phyloP scores from a whole-genome alignment of 2,797 vertebrate genomes.

The Scyliorhinus canicula region DNA sequence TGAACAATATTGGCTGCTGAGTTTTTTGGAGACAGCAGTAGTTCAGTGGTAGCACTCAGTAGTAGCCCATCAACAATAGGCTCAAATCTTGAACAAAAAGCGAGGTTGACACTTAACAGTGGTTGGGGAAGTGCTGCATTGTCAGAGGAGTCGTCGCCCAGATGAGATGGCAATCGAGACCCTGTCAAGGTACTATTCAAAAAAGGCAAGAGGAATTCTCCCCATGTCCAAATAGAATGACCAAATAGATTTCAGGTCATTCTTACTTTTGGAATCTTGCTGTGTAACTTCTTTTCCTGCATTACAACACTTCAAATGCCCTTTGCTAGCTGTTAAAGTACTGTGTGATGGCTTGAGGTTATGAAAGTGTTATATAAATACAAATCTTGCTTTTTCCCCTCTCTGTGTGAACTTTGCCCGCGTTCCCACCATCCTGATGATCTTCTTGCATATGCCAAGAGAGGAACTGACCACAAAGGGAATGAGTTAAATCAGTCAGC shows the following conservation, averaged over 20 bases:
- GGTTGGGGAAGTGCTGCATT: background rate
- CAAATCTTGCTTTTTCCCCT: background rate
- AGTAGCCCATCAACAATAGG: no score
- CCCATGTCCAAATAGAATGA: background rate
- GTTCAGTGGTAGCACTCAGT: background rate
- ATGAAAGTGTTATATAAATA: background rate
- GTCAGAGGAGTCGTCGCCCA: background rate
- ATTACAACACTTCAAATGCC: background rate
- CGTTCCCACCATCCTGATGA: no score
- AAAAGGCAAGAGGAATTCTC: background rate
- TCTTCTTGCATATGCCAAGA: no score
- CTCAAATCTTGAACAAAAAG: background rate
- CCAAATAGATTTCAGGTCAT: background rate
- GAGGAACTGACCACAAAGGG: no score
- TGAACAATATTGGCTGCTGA: background rate
- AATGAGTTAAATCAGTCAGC: no score
- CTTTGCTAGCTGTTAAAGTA: background rate
- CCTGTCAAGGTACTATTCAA: background rate
- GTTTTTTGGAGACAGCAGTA: background rate
- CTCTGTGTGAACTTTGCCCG: background rate
- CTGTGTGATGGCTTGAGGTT: background rate
- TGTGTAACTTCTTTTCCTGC: background rate
- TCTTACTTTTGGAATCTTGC: background rate
- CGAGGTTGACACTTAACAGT: background rate
- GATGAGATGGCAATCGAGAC: background rate